Evolutionary conservation across 2,113 vertebrate genomes (phyloP).

Genomic region (Notothenia rossii): DNA sequence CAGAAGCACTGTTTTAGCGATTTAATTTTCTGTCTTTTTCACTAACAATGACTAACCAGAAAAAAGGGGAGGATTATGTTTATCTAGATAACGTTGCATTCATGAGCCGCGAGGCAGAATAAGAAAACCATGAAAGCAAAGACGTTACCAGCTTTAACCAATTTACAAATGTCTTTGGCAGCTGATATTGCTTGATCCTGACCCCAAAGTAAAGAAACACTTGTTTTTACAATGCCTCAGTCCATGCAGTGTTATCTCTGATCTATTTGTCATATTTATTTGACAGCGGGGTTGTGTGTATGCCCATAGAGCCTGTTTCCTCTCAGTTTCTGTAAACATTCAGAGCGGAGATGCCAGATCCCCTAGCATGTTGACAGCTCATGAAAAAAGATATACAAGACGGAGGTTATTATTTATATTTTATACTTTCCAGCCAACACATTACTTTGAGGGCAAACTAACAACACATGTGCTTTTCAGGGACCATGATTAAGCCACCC

Average conservation of each 20-base stretch:
- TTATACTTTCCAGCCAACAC: constrained; percentile 29
- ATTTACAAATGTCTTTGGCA: constrained; percentile 37
- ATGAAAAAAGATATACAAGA: constrained; percentile 33
- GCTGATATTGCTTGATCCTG: constrained; percentile 22
- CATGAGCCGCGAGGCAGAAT: neutral
- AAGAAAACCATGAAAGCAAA: constrained; percentile 26
- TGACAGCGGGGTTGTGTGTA: constrained; percentile 8
- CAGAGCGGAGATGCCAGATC: constrained; percentile 13
- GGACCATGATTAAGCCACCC: constrained; percentile 13
- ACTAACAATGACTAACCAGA: neutral
- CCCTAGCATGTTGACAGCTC: constrained; percentile 8
- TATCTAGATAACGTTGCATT: constrained; percentile 14
- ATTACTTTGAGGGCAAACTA: constrained; percentile 51
- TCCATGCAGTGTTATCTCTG: neutral
- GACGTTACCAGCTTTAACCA: constrained; percentile 37
- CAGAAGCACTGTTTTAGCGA: neutral
- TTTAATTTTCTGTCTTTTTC: neutral
- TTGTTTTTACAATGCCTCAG: constrained; percentile 8
- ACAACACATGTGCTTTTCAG: constrained; percentile 51
- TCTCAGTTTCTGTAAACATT: neutral
- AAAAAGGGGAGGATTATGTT: neutral
- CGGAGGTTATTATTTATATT: constrained; percentile 22
- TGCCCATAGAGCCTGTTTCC: neutral
- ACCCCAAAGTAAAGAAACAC: constrained; percentile 15
- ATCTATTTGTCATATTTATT: constrained; percentile 20